phyloP scores from a whole-genome alignment of 2,113 vertebrate genomes.

The Shinisaurus crocodilurus region DNA sequence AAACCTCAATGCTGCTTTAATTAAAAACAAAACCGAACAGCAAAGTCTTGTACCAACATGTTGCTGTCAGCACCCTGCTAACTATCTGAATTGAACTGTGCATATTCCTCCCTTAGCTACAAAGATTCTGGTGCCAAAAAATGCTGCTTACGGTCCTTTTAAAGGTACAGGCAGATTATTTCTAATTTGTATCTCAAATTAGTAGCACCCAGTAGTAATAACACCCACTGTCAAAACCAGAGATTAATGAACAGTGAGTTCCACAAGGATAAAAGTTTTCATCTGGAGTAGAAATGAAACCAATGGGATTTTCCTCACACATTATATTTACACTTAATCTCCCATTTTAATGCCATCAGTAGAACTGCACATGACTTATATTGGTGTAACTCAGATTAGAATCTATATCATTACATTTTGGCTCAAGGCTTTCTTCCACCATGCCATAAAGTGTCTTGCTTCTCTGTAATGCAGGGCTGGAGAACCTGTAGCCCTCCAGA shows the following conservation, averaged over 20 bases:
- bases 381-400: constrained; percentile 37
- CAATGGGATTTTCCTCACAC: background rate
- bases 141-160: constrained; percentile 54
- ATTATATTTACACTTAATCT: constrained; percentile 35
- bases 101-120: constrained; percentile 41
- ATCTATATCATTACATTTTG: constrained; percentile 54
- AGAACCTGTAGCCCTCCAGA: background rate
- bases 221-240: constrained; percentile 39
- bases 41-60: constrained; percentile 75
- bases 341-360: constrained; percentile 28
- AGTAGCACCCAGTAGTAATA: constrained; percentile 48
- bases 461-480: background rate
- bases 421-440: constrained; percentile 55
- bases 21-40: constrained; percentile 74
- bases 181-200: constrained; percentile 58
- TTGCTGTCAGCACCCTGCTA: constrained; percentile 76
- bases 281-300: background rate
- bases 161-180: constrained; percentile 61
- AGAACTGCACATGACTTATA: constrained; percentile 41
- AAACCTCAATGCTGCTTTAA: constrained; percentile 74
- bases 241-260: constrained; percentile 25
- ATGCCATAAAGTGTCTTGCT: constrained; percentile 6
- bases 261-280: constrained; percentile 26
- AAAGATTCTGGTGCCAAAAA: constrained; percentile 59
- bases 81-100: constrained; percentile 66